Conservation (phyloP, 64 coral and sea anemone species). For the Montipora capricornis region DNA sequence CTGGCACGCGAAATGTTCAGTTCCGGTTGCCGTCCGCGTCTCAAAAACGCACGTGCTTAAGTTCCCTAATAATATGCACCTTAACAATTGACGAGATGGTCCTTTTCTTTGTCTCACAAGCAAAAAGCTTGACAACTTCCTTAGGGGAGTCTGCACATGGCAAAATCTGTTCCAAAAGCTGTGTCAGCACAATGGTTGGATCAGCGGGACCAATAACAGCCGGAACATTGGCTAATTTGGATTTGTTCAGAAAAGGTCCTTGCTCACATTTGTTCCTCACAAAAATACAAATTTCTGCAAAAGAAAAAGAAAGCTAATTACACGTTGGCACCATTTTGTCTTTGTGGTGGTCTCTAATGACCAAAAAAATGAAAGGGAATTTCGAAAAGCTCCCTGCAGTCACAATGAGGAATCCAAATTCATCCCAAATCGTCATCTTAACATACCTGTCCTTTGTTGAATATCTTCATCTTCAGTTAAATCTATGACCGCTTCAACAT, state of each 20-base stretch:
- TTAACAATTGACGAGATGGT: constrained; percentile 41
- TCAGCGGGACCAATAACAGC: constrained; percentile 41
- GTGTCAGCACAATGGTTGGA: constrained; percentile 22
- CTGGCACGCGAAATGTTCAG: no score
- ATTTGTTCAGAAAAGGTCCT: constrained; percentile 51
- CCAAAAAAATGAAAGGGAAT: no score
- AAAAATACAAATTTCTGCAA: constrained; percentile 25
- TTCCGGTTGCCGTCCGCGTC: no score
- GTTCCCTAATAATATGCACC: neutral
- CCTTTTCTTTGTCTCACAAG: constrained; percentile 55
- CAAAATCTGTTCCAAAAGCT: constrained; percentile 65
- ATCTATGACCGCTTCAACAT: constrained; percentile 37
- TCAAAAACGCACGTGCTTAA: neutral
- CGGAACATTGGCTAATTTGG: constrained; percentile 14
- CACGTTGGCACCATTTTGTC: no score
- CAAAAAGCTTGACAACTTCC: constrained; percentile 47
- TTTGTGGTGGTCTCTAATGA: no score
- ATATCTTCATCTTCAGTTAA: constrained; percentile 25
- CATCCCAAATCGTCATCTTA: neutral
- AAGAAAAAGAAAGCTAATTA: neutral
- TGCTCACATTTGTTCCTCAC: constrained; percentile 47
- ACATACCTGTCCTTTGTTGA: neutral
- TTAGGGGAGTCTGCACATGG: constrained; percentile 36
- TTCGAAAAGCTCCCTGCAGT: neutral
- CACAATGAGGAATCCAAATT: no score